Evolutionary conservation across 2,113 vertebrate species (phyloP).

Genomic region (Sardina pilchardus): DNA sequence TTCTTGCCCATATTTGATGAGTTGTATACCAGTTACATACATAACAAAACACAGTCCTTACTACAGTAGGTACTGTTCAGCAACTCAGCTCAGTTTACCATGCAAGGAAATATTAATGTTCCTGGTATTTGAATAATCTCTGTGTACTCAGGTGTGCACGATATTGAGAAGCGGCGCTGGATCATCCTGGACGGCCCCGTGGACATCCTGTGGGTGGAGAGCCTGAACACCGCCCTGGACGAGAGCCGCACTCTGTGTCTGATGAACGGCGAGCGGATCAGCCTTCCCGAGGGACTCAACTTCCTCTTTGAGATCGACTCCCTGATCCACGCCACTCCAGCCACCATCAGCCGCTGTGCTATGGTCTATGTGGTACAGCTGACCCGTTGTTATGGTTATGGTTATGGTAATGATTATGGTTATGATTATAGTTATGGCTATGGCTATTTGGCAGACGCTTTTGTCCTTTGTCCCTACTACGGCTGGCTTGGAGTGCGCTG

Average conservation of each 20-base stretch:
- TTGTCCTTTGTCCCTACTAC: background rate
- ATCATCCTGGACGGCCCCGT: constrained; percentile 71
- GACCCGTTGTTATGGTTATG: no score
- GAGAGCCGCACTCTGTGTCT: constrained; percentile 63
- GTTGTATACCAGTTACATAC: background rate
- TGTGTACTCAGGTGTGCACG: background rate
- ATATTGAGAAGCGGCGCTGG: constrained; percentile 65
- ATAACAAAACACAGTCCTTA: background rate
- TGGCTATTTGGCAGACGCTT: no score
- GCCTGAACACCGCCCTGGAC: constrained; percentile 64
- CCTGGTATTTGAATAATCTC: background rate
- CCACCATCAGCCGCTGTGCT: constrained; percentile 59
- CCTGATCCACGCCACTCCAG: constrained; percentile 59
- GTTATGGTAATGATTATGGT: no score
- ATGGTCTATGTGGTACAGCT: constrained; percentile 65
- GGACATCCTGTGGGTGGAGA: constrained; percentile 68
- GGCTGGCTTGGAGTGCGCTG: background rate
- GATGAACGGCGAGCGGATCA: constrained; percentile 66
- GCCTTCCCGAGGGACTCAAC: constrained; percentile 57
- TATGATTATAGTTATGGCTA: no score
- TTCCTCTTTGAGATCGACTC: constrained; percentile 65
- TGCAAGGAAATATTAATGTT: background rate
- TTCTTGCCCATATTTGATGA: background rate
- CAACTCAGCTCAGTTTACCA: background rate
- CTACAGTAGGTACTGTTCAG: no score